Conservation (phyloP, 1,140 invertebrate species). For the Drosophila biarmipes region DNA sequence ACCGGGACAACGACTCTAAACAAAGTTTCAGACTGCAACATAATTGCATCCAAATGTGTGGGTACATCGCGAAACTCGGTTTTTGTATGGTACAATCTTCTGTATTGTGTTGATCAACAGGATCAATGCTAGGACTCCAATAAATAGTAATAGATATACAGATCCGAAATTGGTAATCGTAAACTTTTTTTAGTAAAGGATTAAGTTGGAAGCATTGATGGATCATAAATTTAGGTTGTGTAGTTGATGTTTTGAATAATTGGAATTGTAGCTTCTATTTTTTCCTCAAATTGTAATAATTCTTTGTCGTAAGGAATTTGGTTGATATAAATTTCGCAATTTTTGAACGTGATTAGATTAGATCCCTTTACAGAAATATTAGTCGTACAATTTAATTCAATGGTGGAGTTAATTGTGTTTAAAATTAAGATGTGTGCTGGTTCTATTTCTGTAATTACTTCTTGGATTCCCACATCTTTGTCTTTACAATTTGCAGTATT, state of each 20-base stretch:
- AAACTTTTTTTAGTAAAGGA: no score
- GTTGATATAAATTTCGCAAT: neutral
- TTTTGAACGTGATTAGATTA: neutral
- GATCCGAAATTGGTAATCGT: no score
- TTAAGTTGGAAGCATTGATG: no score
- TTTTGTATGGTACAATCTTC: no score
- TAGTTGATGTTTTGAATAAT: neutral
- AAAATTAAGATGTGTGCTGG: constrained; percentile 2
- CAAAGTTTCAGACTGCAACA: neutral
- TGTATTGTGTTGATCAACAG: no score
- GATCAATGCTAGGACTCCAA: no score
- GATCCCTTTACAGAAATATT: constrained; percentile 2
- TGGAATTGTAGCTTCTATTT: neutral
- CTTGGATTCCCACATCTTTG: neutral
- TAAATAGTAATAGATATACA: no score
- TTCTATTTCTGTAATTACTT: neutral
- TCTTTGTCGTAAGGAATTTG: constrained; percentile 4
- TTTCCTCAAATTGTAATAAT: neutral
- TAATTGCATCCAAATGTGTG: neutral
- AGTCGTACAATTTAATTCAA: neutral
- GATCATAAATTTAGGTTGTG: no score
- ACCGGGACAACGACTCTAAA: neutral
- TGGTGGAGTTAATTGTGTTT: constrained; percentile 1
- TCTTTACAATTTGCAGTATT: neutral
- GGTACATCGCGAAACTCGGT: no score